Conservation (phyloP, 2,113 vertebrate genomes). For the Amazona vittata region DNA sequence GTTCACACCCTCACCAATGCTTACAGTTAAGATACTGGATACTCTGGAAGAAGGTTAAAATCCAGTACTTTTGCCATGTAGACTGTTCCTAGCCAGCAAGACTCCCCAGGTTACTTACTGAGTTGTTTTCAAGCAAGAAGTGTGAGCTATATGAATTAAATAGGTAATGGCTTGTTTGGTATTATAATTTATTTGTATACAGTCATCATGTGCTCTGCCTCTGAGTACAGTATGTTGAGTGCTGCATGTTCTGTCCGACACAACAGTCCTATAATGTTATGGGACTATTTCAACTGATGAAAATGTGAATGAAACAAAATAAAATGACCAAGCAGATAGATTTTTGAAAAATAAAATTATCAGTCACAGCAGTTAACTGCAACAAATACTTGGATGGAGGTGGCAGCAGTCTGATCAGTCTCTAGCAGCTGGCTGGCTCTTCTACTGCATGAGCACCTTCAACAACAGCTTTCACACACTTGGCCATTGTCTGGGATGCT, state of each 20-base stretch:
- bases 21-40: neutral
- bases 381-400: neutral
- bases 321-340: neutral
- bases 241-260: slow-evolving; percentile 46
- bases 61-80: neutral
- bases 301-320: slow-evolving; percentile 26
- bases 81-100: neutral
- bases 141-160: neutral
- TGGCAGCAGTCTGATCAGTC: neutral
- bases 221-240: slow-evolving; percentile 5
- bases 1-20: neutral
- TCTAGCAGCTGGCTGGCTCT: slow-evolving; percentile 89
- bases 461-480: slow-evolving; percentile 95
- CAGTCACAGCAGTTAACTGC: slow-evolving; percentile 8
- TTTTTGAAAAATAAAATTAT: neutral
- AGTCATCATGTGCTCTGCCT: slow-evolving; percentile 18
- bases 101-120: neutral
- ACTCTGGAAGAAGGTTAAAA: neutral
- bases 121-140: neutral
- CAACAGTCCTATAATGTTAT: slow-evolving; percentile 42
- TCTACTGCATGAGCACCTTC: slow-evolving; percentile 93
- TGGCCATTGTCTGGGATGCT: slow-evolving; percentile 98
- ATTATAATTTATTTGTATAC: slow-evolving; percentile 69
- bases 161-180: slow-evolving; percentile 15
- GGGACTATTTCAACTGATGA: slow-evolving; percentile 1